Evolutionary conservation across 1,140 invertebrate species (phyloP), one percentile per base, ranked within the genome.

Genomic region (Drosophila truncata): DNA sequence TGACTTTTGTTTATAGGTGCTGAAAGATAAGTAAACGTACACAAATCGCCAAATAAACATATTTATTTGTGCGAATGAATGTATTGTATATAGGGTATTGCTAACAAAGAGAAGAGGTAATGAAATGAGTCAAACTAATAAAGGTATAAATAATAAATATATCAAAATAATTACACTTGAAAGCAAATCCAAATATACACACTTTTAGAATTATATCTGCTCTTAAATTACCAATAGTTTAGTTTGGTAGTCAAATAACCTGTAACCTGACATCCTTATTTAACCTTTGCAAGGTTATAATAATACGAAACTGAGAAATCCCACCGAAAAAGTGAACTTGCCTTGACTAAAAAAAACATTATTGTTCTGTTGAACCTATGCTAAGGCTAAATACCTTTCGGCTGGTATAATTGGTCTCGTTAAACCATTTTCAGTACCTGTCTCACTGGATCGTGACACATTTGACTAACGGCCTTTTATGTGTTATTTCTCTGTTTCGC

Each of bases 1-100:
- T 78, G 74, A 78, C 63, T 78, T 35, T 77, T 78, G 74, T 69
- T 60, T 78, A 78, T 33, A 77, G 67, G 55, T 59, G 23, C 37
- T 65, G 60, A n/a, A 18, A 66, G 66, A 10, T 54, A 18, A 31
- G 33, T 50, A 57, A 42, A 76, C 29, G 39, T 75, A 76, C 37
- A 37, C 44, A 37, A 66, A 60, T 67, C 11, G 55, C 35, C 55
- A 60, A 77, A 50, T 77, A 77, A 77, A 77, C 47, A 61, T n/a
- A 37, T 6, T 39, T 23, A 37, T 27, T 41, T 14, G 10, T 65
- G 20, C 44, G 23, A 52, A 18, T 42, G 7, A 31, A 18, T 20
- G 37, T 44, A 35, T 55, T 65, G 57, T 47, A n/a, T 35, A 41
- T 54, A 35, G 9, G 33, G 33, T 20, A 37, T n/a, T 23, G 8